phyloP scores from a whole-genome alignment of 2,113 vertebrate species.

The Nettapus auritus region DNA sequence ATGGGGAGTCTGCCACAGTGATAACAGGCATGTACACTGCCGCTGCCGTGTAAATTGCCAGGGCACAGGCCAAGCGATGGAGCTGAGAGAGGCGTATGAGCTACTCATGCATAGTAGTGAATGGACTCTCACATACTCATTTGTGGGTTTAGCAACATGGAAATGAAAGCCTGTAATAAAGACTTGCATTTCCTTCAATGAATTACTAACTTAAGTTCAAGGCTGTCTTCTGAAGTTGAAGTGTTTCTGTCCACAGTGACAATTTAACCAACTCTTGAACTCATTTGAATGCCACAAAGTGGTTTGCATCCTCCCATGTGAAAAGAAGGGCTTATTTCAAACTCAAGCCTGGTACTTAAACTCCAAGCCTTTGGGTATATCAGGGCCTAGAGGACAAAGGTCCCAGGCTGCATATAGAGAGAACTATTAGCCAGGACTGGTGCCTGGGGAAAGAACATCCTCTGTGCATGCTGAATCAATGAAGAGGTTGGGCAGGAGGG shows the following conservation, averaged over 20 bases:
- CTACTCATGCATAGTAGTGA: background rate
- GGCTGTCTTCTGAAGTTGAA: background rate
- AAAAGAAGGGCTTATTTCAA: background rate
- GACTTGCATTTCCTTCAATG: constrained; percentile 40
- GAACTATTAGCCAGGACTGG: background rate
- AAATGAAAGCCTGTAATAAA: constrained; percentile 47
- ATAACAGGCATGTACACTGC: background rate
- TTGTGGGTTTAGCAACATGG: background rate
- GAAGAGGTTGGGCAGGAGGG: background rate
- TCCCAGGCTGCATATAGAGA: background rate
- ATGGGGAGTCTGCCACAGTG: background rate
- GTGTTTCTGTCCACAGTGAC: background rate
- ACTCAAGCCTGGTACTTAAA: background rate
- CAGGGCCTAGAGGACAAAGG: background rate
- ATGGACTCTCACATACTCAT: background rate
- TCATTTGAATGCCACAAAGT: background rate
- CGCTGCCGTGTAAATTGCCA: background rate
- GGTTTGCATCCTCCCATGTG: background rate
- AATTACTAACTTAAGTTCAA: constrained; percentile 37
- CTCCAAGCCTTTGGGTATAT: background rate
- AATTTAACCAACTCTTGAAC: background rate
- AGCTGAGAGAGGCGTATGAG: background rate
- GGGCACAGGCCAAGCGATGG: constrained; percentile 15
- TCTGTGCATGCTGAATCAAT: background rate
- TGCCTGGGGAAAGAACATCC: background rate